phyloP scores from a whole-genome alignment of 2,113 vertebrate species.

The Castor canadensis region DNA sequence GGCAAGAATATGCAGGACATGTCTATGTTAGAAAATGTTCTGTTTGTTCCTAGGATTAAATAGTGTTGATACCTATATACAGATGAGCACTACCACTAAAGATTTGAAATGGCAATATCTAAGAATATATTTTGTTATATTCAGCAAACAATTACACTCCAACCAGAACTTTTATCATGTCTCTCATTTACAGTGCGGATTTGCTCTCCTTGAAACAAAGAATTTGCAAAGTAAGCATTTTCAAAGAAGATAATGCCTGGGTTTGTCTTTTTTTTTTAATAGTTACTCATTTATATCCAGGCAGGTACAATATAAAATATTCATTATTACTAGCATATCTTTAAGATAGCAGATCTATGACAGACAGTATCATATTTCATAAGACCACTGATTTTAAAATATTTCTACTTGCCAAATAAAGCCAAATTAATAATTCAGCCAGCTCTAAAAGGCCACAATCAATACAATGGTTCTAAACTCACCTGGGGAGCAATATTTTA shows the following conservation, averaged over 20 bases:
- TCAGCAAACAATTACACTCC: neutral
- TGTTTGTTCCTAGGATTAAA: neutral
- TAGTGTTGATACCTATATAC: neutral
- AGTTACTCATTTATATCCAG: constrained; percentile 55
- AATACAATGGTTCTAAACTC: constrained; percentile 67
- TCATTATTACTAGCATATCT: constrained; percentile 65
- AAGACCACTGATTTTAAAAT: constrained; percentile 69
- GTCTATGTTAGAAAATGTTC: neutral
- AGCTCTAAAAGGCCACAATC: constrained; percentile 65
- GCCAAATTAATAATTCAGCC: constrained; percentile 78
- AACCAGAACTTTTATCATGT: neutral
- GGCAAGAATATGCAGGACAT: neutral
- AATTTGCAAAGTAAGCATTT: constrained; percentile 60
- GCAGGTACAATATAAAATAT: constrained; percentile 69
- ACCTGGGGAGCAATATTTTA: constrained; percentile 46
- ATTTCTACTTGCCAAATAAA: constrained; percentile 71
- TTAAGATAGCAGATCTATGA: constrained; percentile 57
- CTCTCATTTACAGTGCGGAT: constrained; percentile 56
- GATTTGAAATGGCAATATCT: constrained; percentile 20
- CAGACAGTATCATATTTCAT: constrained; percentile 29
- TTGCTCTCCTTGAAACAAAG: neutral
- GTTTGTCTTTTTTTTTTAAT: neutral
- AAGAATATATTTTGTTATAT: constrained; percentile 9
- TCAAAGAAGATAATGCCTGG: constrained; percentile 45
- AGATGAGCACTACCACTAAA: neutral